Conservation (phyloP, 2,797 vertebrate species). For the Lithobates sylvaticus region DNA sequence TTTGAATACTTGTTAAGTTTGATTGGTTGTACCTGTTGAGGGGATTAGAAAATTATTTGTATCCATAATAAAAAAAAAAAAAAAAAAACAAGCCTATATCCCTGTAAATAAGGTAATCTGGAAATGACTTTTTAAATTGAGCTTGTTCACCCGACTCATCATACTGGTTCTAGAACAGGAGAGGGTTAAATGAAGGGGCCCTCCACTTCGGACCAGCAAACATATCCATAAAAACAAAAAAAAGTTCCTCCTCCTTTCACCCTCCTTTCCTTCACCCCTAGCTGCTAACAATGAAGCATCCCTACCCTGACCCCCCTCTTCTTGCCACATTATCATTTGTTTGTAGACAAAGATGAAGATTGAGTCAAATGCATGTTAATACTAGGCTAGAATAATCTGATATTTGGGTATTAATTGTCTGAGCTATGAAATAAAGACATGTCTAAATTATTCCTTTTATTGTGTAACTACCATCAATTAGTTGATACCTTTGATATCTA, state of each 20-base stretch:
- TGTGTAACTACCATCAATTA: not conserved
- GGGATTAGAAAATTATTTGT: not conserved
- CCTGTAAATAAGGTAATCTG: too few relatives aligned
- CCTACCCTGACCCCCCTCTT: constrained; percentile 30
- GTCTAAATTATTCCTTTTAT: not conserved
- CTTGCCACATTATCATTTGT: constrained; percentile 45
- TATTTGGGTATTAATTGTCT: not conserved
- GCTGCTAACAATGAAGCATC: constrained; percentile 46
- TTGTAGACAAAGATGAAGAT: constrained; percentile 40
- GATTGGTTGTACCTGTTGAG: not conserved
- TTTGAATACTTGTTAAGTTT: not conserved
- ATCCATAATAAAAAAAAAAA: too few relatives aligned
- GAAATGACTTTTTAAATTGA: too few relatives aligned
- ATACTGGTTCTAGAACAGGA: not conserved
- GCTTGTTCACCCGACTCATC: not conserved
- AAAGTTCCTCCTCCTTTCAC: constrained; percentile 38
- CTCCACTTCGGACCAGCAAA: constrained; percentile 19
- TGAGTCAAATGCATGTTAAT: constrained; percentile 36
- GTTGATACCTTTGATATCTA: not conserved
- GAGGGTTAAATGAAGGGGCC: constrained; percentile 31
- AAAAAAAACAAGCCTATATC: not conserved
- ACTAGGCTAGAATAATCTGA: not conserved
- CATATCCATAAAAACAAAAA: constrained; percentile 53
- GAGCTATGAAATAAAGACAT: not conserved
- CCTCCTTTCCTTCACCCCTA: constrained; percentile 43